Evolutionary conservation across 2,888 invertebrate species (phyloP).

Genomic region (Psylliodes chrysocephalus): DNA sequence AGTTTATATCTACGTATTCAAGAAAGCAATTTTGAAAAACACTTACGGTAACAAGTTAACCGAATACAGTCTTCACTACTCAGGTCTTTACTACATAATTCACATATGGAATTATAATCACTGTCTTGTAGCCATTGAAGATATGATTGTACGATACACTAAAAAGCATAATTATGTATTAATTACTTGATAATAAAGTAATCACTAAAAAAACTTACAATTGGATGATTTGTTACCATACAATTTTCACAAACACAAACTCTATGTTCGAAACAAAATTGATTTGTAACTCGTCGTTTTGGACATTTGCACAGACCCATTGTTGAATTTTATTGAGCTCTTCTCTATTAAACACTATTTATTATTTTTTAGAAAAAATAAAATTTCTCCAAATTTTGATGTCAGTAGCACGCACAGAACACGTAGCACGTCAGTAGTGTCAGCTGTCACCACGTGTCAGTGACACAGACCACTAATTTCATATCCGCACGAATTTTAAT

Average conservation of each 20-base stretch:
- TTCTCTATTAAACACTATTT: too few species aligned
- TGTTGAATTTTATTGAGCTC: conserved; percentile 1
- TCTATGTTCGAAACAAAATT: conserved; percentile 98
- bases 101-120: conserved; percentile 95
- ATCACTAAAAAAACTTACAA: conserved; percentile 70
- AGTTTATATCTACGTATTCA: too few species aligned
- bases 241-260: conserved; percentile 99
- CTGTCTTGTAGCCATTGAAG: conserved; percentile 98
- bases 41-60: conserved; percentile 92
- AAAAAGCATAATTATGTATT: conserved; percentile 57
- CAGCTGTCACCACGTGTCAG: too few species aligned
- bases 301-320: conserved; percentile 99
- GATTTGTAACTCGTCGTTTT: conserved; percentile 95
- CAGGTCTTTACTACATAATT: conserved; percentile 85
- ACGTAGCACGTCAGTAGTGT: too few species aligned
- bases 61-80: conserved; percentile 86
- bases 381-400: too few species aligned
- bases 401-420: too few species aligned
- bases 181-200: conserved; percentile 4
- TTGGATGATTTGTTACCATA: conserved; percentile 95
- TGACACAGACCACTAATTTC: too few species aligned
- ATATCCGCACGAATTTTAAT: too few species aligned
- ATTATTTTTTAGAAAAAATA: too few species aligned
- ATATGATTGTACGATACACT: conserved; percentile 99
- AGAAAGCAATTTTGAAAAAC: background rate